phyloP scores from a whole-genome alignment of 2,797 vertebrate genomes.

The Danio tinwini region DNA sequence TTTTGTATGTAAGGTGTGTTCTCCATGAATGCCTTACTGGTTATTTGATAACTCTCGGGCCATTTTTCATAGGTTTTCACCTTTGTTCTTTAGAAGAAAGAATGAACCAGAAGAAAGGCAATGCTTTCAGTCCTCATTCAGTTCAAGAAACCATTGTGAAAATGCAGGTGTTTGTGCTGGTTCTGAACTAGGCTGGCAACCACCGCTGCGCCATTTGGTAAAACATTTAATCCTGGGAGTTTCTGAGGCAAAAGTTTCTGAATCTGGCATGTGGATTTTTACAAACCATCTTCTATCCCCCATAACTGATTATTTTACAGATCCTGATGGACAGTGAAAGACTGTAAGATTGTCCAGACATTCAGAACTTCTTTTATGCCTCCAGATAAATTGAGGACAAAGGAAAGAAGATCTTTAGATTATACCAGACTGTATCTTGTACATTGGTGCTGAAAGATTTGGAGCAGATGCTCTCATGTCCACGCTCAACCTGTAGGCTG shows the following conservation, averaged over 20 bases:
- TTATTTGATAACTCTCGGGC: background rate
- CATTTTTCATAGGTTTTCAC: background rate
- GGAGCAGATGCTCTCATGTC: constrained; percentile 81
- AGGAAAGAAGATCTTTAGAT: background rate
- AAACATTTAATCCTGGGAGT: background rate
- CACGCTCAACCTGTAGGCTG: constrained; percentile 56
- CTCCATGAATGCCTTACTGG: background rate
- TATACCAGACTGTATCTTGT: constrained; percentile 33
- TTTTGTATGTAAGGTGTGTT: constrained; percentile 32
- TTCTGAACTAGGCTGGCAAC: background rate
- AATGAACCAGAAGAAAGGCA: constrained; percentile 3
- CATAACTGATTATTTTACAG: background rate
- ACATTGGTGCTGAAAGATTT: constrained; percentile 64
- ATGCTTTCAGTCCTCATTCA: background rate
- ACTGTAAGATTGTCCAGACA: background rate
- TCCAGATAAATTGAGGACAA: background rate
- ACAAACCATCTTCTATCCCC: background rate
- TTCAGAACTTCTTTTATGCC: background rate
- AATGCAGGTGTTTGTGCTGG: background rate
- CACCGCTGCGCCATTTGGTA: background rate
- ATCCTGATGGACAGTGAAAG: background rate
- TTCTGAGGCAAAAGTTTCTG: constrained; percentile 5
- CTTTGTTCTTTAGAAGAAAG: constrained; percentile 19
- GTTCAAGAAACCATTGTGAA: background rate
- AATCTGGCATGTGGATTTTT: background rate